Base-by-base conservation (phyloP, 2,797 vertebrate species). In the Podarcis siculus region DNA sequence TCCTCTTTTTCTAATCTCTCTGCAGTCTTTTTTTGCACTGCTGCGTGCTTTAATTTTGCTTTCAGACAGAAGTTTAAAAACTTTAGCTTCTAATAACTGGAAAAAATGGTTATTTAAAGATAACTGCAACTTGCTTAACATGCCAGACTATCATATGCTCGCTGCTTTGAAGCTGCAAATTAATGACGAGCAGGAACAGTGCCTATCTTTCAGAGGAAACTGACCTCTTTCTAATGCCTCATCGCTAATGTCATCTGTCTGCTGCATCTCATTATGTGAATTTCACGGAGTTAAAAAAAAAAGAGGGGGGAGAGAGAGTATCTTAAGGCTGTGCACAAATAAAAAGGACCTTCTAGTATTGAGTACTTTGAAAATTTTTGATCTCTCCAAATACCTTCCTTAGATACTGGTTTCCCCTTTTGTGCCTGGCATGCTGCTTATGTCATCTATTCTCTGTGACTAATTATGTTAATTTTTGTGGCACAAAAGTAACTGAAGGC, bases 271-370 rank as follows among this genome's bases (percentile, higher is more conserved):
- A 99, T 99, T 99, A 98, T 98, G 97, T 96, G 98, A 98, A 98
- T 98, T 97, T 97, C 98, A 98, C 97, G 97, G 97, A 97, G 97
- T 98, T 96, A 94, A 96, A 96, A 89, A 88, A 76, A 83, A 79
- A 9, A 71, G 32, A 35, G 32, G 21, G 71, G 19, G 71, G 6
- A 8, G 72, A 35, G 39, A 64, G 98, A 98, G 97, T 98, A 98
- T 98, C 98, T 99, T 98, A 98, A 98, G 98, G 98, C 98, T 98
- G 97, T 98, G 98, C 98, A 98, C 98, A 98, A 99, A 99, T 98
- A 98, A 98, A 98, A 98, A 98, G 96, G 97, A 98, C 98, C 98
- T 99, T 98, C 98, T 98, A 98, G 98, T 98, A 98, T 98, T 96
- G 97, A 98, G 97, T 97, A 98, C 98, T 98, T 98, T 98, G 98